Evolutionary conservation across 2,113 vertebrate genomes (phyloP), one percentile per base, ranked within the genome.

Genomic region (Castor canadensis): DNA sequence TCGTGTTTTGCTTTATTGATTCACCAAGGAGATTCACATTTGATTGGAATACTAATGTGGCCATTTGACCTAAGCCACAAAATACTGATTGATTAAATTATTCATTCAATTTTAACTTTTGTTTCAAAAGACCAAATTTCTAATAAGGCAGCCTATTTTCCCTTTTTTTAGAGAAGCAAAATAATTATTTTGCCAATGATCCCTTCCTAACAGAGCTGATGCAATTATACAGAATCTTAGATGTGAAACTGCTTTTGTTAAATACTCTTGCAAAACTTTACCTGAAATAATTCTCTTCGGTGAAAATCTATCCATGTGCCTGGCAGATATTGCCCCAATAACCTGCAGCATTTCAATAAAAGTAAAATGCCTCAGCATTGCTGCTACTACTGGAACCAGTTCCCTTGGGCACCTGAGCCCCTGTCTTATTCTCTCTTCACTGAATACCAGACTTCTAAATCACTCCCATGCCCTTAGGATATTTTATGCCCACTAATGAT

Each of bases 91-190:
- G 69, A 93, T 87, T 85, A 92, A 87, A 76, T 79, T 84, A 73
- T 72, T 60, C 47, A 72, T 80, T 58, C 82, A 93, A 93, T 94
- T 95, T 93, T 72, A 87, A 90, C 47, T 73, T 95, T 77, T 66
- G 47, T 85, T 96, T 76, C 62, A 76, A 93, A 96, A 94, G 56
- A 93, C 19, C 54, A 93, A 47, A 91, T 91, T 95, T 97, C 52
- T 91, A 73, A 95, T 89, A 38, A 90, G 11, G 16, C 72, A 64
- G n/a, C 11, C 20, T 38, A 77, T 60, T 79, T 92, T 71, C 22
- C 24, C 30, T 75, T 87, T 82, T 69, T 19, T 22, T 79, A 89
- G 43, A 35, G 20, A 96, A 91, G 77, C 52, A 15, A 79, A 87
- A 92, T 67, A 83, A 83, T 83, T 89, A 96, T 92, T 92, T 67